These are phyloP conservation scores for Aspidoscelis tigris DNA, from an alignment of 2,113 vertebrate genomes.

Conservation along the genomic window DNA sequence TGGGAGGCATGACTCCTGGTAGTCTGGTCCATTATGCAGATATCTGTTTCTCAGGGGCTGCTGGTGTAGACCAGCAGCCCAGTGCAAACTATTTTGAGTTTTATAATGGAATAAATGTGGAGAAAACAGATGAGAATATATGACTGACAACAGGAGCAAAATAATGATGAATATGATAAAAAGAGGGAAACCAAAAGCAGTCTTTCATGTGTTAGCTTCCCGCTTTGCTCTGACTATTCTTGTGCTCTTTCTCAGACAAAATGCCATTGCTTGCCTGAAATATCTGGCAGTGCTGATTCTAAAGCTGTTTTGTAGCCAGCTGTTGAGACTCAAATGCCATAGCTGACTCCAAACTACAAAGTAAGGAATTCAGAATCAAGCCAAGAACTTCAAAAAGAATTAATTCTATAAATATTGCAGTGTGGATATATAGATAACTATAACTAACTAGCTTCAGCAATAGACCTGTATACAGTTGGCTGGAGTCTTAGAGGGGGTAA, in stretches of 20 bases:
- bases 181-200: no score
- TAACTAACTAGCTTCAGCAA: not conserved
- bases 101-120: not conserved
- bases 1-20: no score
- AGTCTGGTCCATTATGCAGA: no score
- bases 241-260: not conserved
- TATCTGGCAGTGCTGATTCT: constrained; percentile 19
- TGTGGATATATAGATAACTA: not conserved
- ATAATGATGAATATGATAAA: not conserved
- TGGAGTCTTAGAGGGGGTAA: not conserved
- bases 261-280: not conserved
- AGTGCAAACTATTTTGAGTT: no score
- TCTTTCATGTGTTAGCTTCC: not conserved
- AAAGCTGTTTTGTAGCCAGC: constrained; percentile 32
- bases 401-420: constrained; percentile 55
- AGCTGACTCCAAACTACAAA: constrained; percentile 34
- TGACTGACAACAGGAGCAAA: no score
- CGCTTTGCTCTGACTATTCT: constrained; percentile 9
- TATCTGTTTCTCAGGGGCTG: no score
- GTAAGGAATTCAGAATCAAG: constrained; percentile 8
- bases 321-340: constrained; percentile 27
- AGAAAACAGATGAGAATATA: not conserved
- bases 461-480: no score
- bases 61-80: no score
- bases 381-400: constrained; percentile 52